A percentile compares a stretch with the other conserved stretches of the same genome.
These are phyloP conservation scores for Lasioglossum lativentre DNA, from an alignment of 2,888 invertebrate genomes.

Conservation along the genomic window DNA sequence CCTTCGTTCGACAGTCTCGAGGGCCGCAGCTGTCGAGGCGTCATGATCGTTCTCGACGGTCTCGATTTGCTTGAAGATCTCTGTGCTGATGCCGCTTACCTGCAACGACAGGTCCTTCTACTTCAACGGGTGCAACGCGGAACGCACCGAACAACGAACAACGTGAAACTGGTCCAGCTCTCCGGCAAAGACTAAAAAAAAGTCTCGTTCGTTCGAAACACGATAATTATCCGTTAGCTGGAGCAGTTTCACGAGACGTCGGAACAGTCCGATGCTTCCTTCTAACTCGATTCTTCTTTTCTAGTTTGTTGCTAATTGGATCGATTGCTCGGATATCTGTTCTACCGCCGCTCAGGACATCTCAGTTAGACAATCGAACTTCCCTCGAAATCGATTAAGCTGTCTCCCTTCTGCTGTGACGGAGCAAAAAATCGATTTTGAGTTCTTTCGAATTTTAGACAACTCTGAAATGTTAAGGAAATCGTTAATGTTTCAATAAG, in stretches of 20 bases:
- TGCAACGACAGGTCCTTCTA: slow-evolving; percentile 84
- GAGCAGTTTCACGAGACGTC: slow-evolving; percentile 22
- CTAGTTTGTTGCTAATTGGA: slow-evolving; percentile 1
- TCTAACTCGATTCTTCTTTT: slow-evolving; percentile 15
- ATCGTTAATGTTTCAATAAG: neutral
- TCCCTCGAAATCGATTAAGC: neutral
- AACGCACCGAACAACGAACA: neutral
- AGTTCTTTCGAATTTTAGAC: neutral
- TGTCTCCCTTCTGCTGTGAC: neutral
- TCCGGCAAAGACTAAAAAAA: neutral
- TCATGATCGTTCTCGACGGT: slow-evolving; percentile 98
- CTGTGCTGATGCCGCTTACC: slow-evolving; percentile 98
- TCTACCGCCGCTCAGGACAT: neutral
- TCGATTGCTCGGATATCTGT: neutral
- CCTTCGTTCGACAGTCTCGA: slow-evolving; percentile 96
- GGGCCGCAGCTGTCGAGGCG: slow-evolving; percentile 95
- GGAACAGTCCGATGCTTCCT: neutral
- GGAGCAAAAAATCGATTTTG: neutral
- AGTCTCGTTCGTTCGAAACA: neutral
- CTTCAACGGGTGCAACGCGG: slow-evolving; percentile 57
- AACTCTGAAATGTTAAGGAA: neutral
- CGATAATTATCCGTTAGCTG: neutral
- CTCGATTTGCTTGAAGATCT: slow-evolving; percentile 98
- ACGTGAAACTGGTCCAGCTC: slow-evolving; percentile 44
- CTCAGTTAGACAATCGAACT: slow-evolving; percentile 3